These are phyloP conservation scores for Elephas maximus DNA, from an alignment of 2,113 vertebrate species.

Conservation along the genomic window DNA sequence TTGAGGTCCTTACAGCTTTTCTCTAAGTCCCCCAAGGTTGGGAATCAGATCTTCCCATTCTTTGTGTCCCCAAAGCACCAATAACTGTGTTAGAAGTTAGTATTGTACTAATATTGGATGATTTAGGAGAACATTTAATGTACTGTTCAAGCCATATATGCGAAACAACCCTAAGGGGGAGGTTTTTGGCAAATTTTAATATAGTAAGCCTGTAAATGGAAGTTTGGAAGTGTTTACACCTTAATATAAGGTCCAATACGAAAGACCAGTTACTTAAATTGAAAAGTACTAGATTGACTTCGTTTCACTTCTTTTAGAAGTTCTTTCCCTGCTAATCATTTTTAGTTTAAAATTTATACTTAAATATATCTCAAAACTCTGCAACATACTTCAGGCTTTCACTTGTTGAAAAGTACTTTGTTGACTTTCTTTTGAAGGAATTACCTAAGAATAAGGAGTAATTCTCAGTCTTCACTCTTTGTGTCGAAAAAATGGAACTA, in stretches of 20 bases:
- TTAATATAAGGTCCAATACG: not conserved
- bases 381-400: not conserved
- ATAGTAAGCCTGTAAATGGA: not conserved
- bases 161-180: not conserved
- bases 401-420: not conserved
- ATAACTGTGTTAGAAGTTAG: not conserved
- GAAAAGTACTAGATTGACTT: not conserved
- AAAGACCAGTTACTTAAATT: not conserved
- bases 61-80: not conserved
- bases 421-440: slow-evolving; percentile 22
- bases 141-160: not conserved
- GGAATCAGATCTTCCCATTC: not conserved
- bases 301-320: not conserved
- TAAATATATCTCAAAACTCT: not conserved
- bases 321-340: not conserved
- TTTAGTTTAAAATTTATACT: not conserved
- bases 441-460: slow-evolving; percentile 17
- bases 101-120: not conserved
- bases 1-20: not conserved
- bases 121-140: not conserved
- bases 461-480: not conserved
- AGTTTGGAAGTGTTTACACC: not conserved
- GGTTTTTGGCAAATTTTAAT: not conserved
- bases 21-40: too few species aligned
- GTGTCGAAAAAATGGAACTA: not conserved